Evolutionary conservation across 2,113 vertebrate genomes (phyloP), one percentile per base, ranked within the genome.

Genomic region (Lagopus muta): DNA sequence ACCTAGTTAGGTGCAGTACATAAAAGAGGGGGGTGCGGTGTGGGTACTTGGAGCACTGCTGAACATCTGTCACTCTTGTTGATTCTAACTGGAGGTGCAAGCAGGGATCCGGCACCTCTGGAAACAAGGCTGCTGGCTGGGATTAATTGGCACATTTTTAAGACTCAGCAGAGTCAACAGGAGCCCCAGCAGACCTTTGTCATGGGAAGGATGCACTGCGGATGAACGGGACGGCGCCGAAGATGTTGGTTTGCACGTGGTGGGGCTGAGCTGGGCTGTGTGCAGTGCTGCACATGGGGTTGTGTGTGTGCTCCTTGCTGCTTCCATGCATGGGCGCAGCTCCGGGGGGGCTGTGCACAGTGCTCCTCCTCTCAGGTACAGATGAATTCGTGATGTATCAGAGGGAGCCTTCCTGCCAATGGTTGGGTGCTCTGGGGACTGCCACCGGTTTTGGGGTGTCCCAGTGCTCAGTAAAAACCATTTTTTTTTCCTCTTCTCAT

Each of bases 1-100:
- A 94, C 91, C 91, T 94, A 90, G 78, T 96, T 93, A 74, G 71
- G 66, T 2, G 82, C 50, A 87, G 92, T 82, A 72, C 82, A 82
- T 91, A 83, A 93, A 86, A 90, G 75, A 90, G 34, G 86, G 71
- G 86, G 78, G 64, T 4, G 85, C 34, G 4, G 69, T 61, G 20
- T 0, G 30, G n/a, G 42, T 87, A 61, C 78, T 85, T 48, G 76
- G 82, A 91, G 50, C 0, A 0, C 19, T 52, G 77, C 80, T 21
- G 57, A 48, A 30, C 79, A 64, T 89, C 82, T 73, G 45, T 84
- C 89, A 45, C 48, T 50, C 32, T 18, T 22, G 64, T 6, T 61
- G 84, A 27, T 42, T 25, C 76, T n/a, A 69, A 71, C 25, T 0
- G 3, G 10, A 48, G 76, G 86, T 47, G 61, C 1, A 57, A 48